These are phyloP conservation scores for Trisateles emortualis DNA, from an alignment of 2,888 invertebrate species.

Conservation along the genomic window DNA sequence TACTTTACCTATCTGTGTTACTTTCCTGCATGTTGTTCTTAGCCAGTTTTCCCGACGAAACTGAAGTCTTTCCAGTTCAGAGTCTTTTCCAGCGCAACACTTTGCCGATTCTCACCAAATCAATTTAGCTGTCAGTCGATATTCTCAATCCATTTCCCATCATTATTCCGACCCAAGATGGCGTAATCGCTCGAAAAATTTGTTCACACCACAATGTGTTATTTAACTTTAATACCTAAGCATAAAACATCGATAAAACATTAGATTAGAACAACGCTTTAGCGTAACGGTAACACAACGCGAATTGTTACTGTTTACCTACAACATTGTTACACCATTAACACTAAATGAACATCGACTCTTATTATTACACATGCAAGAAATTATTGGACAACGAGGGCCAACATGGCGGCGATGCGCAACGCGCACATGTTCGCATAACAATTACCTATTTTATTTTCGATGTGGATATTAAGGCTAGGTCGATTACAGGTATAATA, in stretches of 20 bases:
- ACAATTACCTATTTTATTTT: constrained; percentile 78
- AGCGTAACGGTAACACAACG: constrained; percentile 56
- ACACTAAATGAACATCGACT: constrained; percentile 73
- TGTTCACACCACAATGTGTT: constrained; percentile 75
- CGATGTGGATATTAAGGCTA: constrained; percentile 86
- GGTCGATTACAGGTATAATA: constrained; percentile 77
- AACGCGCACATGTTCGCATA: constrained; percentile 47
- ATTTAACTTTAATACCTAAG: constrained; percentile 74
- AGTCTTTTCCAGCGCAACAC: too few species aligned
- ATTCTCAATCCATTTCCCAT: constrained; percentile 20
- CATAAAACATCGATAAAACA: constrained; percentile 80
- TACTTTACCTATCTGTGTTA: constrained; percentile 21
- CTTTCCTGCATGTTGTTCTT: constrained; percentile 21
- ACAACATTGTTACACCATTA: constrained; percentile 66
- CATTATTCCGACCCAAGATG: constrained; percentile 28
- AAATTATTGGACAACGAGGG: constrained; percentile 67
- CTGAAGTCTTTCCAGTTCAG: not conserved
- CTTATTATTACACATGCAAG: constrained; percentile 82
- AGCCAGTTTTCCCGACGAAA: not conserved
- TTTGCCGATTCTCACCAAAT: not conserved
- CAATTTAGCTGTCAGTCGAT: not conserved
- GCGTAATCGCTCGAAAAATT: constrained; percentile 81
- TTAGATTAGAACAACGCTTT: constrained; percentile 69
- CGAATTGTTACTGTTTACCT: constrained; percentile 41
- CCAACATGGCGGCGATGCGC: constrained; percentile 39